phyloP scores from a whole-genome alignment of 2,888 invertebrate genomes.

The Electrophaes corylata region DNA sequence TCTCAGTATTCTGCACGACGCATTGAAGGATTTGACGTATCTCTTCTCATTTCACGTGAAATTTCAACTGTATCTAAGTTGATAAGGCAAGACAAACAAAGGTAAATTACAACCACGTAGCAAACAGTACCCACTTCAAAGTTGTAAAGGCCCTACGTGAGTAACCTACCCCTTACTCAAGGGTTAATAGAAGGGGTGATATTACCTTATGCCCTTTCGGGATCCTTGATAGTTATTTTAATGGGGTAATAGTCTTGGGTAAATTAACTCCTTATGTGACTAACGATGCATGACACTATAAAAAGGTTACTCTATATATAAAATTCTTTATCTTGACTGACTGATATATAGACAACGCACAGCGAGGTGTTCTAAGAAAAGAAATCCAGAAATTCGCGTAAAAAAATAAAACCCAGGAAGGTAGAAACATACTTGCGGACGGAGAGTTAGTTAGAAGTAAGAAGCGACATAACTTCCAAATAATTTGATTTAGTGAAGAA shows the following conservation, averaged over 20 bases:
- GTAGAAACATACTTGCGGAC: no score
- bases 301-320: no score
- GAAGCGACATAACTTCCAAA: not conserved
- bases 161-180: slow-evolving; percentile 14
- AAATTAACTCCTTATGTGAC: slow-evolving; percentile 19
- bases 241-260: slow-evolving; percentile 18
- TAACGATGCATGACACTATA: not conserved
- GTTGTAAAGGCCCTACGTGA: slow-evolving; percentile 23
- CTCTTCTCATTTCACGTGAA: not conserved
- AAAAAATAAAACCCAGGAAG: no score
- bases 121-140: slow-evolving; percentile 24
- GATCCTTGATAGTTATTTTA: slow-evolving; percentile 17
- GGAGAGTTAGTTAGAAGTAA: not conserved
- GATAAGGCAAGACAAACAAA: slow-evolving; percentile 28
- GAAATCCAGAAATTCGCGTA: no score
- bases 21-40: not conserved
- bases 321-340: no score
- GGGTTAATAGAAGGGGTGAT: slow-evolving; percentile 27
- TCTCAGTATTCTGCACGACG: not conserved
- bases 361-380: no score
- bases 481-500: slow-evolving; percentile 10
- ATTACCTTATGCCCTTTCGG: slow-evolving; percentile 24
- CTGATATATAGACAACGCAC: no score
- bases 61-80: slow-evolving; percentile 11
- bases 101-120: slow-evolving; percentile 27